Conservation (phyloP, 2,888 invertebrate genomes). For the Candidula unifasciata region DNA sequence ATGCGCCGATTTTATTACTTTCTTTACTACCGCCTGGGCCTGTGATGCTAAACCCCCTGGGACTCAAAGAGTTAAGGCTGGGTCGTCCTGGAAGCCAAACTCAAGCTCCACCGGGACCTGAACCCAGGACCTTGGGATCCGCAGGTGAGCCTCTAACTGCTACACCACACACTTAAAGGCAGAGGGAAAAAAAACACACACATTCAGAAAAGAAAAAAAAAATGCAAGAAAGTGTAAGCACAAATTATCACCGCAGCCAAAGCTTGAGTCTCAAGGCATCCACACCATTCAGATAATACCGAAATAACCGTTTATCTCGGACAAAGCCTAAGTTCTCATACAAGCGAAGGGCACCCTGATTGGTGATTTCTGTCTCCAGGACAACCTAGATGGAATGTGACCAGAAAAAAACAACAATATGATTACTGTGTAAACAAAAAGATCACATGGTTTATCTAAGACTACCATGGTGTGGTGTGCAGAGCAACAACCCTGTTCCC, state of each 20-base stretch:
- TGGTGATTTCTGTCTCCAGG: slow-evolving; percentile 98
- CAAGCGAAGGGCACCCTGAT: slow-evolving; percentile 94
- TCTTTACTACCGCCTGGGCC: no score
- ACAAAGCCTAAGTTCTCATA: slow-evolving; percentile 99
- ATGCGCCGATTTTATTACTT: no score
- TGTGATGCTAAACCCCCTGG: no score
- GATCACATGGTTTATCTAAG: background rate
- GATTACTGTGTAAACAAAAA: background rate
- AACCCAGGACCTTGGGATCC: no score
- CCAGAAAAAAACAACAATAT: background rate
- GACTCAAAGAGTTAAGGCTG: no score
- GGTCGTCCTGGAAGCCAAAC: no score
- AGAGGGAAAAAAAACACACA: background rate
- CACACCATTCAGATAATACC: slow-evolving; percentile 99
- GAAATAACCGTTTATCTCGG: slow-evolving; percentile 97
- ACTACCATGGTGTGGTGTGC: no score
- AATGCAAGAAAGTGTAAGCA: background rate
- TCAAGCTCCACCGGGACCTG: no score
- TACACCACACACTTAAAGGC: background rate
- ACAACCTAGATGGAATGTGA: slow-evolving; percentile 83
- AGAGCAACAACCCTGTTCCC: no score
- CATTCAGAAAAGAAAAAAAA: background rate
- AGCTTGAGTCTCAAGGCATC: slow-evolving; percentile 85
- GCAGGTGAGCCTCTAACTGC: no score
- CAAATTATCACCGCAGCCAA: slow-evolving; percentile 68